Evolutionary conservation across 2,113 vertebrate species (phyloP).

Genomic region (Pterocles orientalis): DNA sequence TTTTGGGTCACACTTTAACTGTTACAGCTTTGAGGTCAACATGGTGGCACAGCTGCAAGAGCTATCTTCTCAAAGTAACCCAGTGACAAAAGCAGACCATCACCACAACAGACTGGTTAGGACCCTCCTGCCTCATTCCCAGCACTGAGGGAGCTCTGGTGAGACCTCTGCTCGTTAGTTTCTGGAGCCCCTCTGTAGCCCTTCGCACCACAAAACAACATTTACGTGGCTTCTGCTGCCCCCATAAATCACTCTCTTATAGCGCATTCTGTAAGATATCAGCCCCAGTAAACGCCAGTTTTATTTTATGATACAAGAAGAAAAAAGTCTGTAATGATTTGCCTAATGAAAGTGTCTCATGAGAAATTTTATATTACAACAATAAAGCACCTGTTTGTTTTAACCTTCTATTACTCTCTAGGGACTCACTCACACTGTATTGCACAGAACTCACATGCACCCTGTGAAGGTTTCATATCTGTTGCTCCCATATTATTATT

Average conservation of each 20-base stretch:
- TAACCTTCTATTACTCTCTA: too few species aligned
- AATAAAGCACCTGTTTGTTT: too few species aligned
- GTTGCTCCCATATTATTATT: too few species aligned
- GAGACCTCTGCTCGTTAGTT: neutral
- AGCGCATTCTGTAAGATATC: neutral
- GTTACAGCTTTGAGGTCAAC: neutral
- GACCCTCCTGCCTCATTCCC: neutral
- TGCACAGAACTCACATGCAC: too few species aligned
- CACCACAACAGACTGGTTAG: neutral
- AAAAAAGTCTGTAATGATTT: too few species aligned
- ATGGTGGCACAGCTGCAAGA: neutral
- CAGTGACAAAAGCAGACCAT: neutral
- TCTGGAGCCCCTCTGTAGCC: neutral
- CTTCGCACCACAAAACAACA: neutral
- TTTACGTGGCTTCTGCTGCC: neutral
- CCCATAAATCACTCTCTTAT: conserved; percentile 5
- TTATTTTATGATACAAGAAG: too few species aligned
- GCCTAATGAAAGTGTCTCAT: too few species aligned
- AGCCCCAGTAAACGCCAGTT: neutral
- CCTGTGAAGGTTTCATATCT: too few species aligned
- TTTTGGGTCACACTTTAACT: neutral
- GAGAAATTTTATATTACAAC: too few species aligned
- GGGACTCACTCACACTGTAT: too few species aligned
- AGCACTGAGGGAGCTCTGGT: neutral
- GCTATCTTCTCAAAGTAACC: neutral